phyloP scores from a whole-genome alignment of 2,113 vertebrate species.

The Oophaga pumilio region DNA sequence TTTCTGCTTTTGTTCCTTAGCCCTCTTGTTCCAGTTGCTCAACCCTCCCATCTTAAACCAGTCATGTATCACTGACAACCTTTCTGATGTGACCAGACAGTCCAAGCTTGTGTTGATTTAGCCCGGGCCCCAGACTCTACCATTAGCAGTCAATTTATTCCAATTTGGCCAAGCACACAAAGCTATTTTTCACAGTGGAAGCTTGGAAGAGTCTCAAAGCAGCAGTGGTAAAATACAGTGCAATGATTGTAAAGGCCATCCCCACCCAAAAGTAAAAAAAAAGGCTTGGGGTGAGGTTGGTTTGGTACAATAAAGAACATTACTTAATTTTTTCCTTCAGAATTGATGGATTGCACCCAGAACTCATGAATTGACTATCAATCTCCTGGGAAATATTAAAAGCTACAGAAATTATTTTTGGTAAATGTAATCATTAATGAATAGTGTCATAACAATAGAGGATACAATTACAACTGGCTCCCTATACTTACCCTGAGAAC shows the following conservation, averaged over 20 bases:
- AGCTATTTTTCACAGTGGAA: constrained; percentile 20
- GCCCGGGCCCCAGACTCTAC: constrained; percentile 2
- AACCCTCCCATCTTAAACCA: constrained; percentile 9
- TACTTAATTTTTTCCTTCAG: not conserved
- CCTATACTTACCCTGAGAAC: not conserved
- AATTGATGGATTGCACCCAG: not conserved
- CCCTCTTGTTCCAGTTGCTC: not conserved
- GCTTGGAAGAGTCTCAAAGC: constrained; percentile 14
- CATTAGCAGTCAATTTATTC: constrained; percentile 9
- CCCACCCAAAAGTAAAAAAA: not conserved
- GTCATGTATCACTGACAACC: constrained; percentile 15
- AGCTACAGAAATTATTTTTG: not conserved
- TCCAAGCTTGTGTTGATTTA: constrained; percentile 10
- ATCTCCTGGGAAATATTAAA: not conserved
- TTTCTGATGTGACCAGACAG: constrained; percentile 36
- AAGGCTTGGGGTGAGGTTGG: not conserved
- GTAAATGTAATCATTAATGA: not conserved
- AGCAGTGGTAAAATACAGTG: constrained; percentile 14
- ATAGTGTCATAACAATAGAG: not conserved
- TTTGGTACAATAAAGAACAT: not conserved
- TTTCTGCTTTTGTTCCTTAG: constrained; percentile 1
- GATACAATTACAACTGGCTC: not conserved
- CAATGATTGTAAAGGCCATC: not conserved
- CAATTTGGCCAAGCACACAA: constrained; percentile 11
- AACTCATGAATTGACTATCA: not conserved